These are phyloP conservation scores for Chloroclysta siterata DNA, from an alignment of 2,888 invertebrate species.

Conservation along the genomic window DNA sequence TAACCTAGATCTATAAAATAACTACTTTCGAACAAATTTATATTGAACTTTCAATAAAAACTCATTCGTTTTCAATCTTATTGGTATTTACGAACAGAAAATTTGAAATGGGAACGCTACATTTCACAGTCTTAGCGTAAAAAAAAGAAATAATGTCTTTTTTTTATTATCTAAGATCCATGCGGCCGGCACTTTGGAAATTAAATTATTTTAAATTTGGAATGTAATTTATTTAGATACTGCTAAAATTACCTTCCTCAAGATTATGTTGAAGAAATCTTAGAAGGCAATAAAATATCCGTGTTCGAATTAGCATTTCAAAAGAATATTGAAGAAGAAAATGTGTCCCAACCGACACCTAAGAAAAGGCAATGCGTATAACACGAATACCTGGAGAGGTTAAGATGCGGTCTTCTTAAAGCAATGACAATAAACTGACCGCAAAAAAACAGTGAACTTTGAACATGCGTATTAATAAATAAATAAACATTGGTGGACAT, in stretches of 20 bases:
- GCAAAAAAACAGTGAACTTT: neutral
- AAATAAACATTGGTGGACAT: no score
- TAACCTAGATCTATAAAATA: constrained; percentile 5
- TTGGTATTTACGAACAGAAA: neutral
- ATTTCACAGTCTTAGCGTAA: neutral
- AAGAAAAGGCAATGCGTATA: constrained; percentile 2
- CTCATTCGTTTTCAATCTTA: constrained; percentile 2
- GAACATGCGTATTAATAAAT: no score
- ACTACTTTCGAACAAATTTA: neutral
- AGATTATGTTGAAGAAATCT: neutral
- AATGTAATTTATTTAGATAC: neutral
- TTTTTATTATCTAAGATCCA: neutral
- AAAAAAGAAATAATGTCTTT: neutral
- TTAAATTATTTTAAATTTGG: neutral
- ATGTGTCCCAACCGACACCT: neutral
- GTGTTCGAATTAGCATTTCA: constrained; percentile 17
- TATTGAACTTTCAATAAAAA: constrained; percentile 6
- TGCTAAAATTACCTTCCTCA: neutral
- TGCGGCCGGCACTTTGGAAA: neutral
- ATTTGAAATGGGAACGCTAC: neutral
- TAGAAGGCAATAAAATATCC: constrained; percentile 11
- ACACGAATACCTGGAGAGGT: neutral
- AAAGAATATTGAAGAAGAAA: constrained; percentile 15
- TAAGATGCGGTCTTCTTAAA: constrained; percentile 1
- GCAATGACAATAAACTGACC: neutral